These are phyloP conservation scores for Pogonomyrmex barbatus DNA, from an alignment of 1,140 invertebrate species.

Conservation along the genomic window DNA sequence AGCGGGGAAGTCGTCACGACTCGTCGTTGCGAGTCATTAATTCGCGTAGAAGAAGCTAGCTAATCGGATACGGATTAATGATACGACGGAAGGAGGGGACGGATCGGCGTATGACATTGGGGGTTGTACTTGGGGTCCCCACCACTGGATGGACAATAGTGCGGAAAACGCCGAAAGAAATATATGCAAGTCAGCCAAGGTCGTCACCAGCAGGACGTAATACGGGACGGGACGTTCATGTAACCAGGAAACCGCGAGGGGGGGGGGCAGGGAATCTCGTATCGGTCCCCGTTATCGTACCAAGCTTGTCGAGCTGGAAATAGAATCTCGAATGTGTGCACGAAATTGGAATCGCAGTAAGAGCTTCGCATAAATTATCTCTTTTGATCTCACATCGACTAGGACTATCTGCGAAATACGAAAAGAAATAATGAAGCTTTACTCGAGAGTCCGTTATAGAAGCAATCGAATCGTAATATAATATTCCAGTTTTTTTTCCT, in stretches of 20 bases:
- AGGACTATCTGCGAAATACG: not conserved
- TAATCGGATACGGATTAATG: not conserved
- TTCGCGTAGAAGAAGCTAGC: not conserved
- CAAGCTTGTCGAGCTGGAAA: slow-evolving; percentile 15
- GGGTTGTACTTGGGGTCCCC: not conserved
- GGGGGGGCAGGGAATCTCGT: slow-evolving; percentile 6
- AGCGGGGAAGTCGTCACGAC: not conserved
- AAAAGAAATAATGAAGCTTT: not conserved
- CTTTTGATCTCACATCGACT: not conserved
- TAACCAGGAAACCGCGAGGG: slow-evolving; percentile 40
- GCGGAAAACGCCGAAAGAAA: slow-evolving; percentile 4
- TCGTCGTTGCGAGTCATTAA: slow-evolving; percentile 36
- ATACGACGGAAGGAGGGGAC: not conserved
- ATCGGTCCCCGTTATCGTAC: slow-evolving; percentile 43
- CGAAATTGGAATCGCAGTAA: not conserved
- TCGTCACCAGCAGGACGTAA: slow-evolving; percentile 35
- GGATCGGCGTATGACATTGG: not conserved
- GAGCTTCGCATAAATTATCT: slow-evolving; percentile 14
- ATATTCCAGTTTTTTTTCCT: not conserved
- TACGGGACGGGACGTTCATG: slow-evolving; percentile 3
- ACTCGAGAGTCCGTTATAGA: not conserved
- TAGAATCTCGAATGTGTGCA: slow-evolving; percentile 34
- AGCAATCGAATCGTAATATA: not conserved
- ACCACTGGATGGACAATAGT: slow-evolving; percentile 10
- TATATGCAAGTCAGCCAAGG: slow-evolving; percentile 31